Evolutionary conservation across 2,113 vertebrate genomes (phyloP), one percentile per base, ranked within the genome.

Genomic region (Leucopsar rothschildi): DNA sequence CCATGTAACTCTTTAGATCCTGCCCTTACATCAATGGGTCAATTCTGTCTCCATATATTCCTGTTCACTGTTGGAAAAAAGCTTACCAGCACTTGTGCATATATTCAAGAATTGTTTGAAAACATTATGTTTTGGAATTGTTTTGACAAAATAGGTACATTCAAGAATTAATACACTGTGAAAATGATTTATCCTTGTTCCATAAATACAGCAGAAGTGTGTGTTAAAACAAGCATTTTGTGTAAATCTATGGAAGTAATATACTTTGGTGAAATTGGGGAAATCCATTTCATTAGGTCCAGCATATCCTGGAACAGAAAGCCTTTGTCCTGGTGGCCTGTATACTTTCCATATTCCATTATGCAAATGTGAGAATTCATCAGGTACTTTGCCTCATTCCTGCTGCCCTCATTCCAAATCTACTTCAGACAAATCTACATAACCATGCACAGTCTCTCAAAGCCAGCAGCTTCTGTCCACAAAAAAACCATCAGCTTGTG

Each of bases 401-500:
- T 87, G 37, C 61, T 78, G 14, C 53, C 20, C 42, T 79, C 3
- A 1, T 84, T 65, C 40, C 35, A n/a, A 63, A 31, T 65, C 37
- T 72, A 1, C 63, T 82, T 64, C 87, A 82, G 55, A 45, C 47
- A 83, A 68, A 75, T 37, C 47, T 83, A 60, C 42, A 28, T 59
- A 17, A 17, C 63, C n/a, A 7, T 12, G 9, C 75, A 42, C 33
- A 45, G 35, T 27, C 84, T 89, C 53, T 45, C 65, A 80, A 90
- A 77, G 39, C 66, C 49, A 80, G 52, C 88, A 88, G 71, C 68
- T 94, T 92, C 86, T 94, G 53, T 71, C 56, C 66, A 75, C 47
- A 88, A 73, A 93, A 80, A 83, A 76, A 90, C 64, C 44, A 49
- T 33, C 57, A 88, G 72, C 82, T 86, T 44, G 40, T 95, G 95